These are phyloP conservation scores for Columbina picui DNA, from an alignment of 2,113 vertebrate genomes.

Conservation along the genomic window DNA sequence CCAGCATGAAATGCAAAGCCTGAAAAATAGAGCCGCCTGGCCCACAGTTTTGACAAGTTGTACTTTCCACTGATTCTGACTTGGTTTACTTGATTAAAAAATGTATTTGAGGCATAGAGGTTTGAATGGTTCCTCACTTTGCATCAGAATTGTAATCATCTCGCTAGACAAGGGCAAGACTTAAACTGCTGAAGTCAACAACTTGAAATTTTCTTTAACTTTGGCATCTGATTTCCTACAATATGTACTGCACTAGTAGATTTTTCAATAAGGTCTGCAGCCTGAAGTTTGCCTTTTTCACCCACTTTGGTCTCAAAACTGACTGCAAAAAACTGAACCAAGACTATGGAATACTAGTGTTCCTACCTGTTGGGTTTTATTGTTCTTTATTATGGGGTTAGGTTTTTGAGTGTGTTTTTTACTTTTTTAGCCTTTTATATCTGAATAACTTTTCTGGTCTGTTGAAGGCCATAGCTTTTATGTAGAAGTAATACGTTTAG, in stretches of 20 bases:
- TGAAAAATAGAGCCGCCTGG: neutral
- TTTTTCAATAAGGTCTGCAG: neutral
- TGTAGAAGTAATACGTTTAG: neutral
- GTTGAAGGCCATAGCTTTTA: neutral
- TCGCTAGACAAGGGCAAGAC: neutral
- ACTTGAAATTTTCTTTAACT: neutral
- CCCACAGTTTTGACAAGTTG: neutral
- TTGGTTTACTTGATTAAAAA: neutral
- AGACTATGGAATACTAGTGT: neutral
- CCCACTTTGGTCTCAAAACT: accelerated
- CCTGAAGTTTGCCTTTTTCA: neutral
- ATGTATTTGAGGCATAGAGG: neutral
- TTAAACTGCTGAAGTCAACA: neutral
- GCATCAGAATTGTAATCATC: neutral
- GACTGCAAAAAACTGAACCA: neutral
- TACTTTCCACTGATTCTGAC: neutral
- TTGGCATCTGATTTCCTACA: neutral
- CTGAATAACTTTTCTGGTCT: neutral
- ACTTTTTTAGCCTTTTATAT: neutral
- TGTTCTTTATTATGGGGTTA: neutral
- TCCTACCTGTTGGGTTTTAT: neutral
- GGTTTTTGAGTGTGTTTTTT: neutral
- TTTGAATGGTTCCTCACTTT: neutral
- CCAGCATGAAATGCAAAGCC: neutral
- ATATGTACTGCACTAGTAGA: neutral